Base-by-base conservation (phyloP, 2,797 vertebrate genomes). In the Falco novaeseelandiae region DNA sequence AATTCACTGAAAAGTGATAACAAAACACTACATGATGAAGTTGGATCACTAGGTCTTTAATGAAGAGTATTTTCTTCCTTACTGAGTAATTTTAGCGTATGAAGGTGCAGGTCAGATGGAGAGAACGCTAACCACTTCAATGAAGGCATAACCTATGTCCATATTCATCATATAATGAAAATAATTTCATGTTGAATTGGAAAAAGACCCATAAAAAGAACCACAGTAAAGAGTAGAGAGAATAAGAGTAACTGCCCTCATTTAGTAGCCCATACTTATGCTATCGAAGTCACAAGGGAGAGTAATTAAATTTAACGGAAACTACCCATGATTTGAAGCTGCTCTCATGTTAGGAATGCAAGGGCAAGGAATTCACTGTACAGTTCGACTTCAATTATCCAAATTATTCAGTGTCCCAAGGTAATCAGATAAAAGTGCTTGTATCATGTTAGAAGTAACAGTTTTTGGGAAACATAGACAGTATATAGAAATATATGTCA, bases 301-400 rank as follows among this genome's bases (percentile, higher is more conserved):
- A 83, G 38, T 66, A 94, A 70, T 84, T 90, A 86, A 55, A 91
- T 85, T 78, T 93, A 48, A 71, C 52, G 88, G 74, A 94, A 92
- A 67, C 4, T 38, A 86, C 25, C 3, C 48, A 40, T 84, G 38
- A 87, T 92, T 91, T 95, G 61, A 95, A 83, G 65, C 30, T 83
- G 61, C 13, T 32, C 30, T 90, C 11, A 52, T 85, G 93, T 95
- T 91, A 91, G 52, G 87, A 93, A 49, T 58, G 36, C 13, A 79
- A 89, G 38, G 57, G 9, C 66, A 85, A 93, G 71, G n/a, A 93
- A 79, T 93, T 92, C 30, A 55, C 46, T 83, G 14, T 16, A 71
- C 14, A 61, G 49, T 76, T 95, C 82, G 83, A 25, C 84, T 85
- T 78, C 54, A 96, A 49, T 90, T 83, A 89, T 71, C 77, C 36